These are phyloP conservation scores for Trematocara unimaculatum DNA, from an alignment of 2,113 vertebrate genomes.

Conservation along the genomic window DNA sequence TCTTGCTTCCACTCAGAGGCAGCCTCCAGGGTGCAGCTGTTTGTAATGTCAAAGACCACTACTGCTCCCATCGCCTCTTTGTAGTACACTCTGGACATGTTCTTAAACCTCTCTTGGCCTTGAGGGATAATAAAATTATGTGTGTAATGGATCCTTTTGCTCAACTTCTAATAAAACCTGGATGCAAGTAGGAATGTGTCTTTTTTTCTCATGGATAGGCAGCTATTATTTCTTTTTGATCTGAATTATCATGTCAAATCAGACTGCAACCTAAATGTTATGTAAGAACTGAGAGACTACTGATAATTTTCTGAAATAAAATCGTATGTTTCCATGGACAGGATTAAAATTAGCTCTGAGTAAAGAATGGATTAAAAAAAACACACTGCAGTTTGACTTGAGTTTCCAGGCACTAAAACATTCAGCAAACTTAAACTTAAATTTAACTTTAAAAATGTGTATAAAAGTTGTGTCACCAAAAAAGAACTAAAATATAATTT, in stretches of 20 bases:
- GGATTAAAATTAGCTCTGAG: neutral
- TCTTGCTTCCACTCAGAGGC: constrained; percentile 83
- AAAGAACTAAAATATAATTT: neutral
- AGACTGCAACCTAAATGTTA: neutral
- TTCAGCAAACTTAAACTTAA: neutral
- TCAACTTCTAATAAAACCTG: neutral
- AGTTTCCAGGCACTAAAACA: neutral
- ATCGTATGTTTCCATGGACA: neutral
- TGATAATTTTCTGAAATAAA: neutral
- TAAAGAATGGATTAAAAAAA: rapidly evolving
- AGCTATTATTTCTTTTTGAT: neutral
- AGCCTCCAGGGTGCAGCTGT: constrained; percentile 77
- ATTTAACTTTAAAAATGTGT: neutral
- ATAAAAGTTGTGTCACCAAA: neutral
- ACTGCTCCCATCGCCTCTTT: constrained; percentile 82
- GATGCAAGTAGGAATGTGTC: neutral
- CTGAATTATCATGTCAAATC: neutral
- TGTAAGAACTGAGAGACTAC: neutral
- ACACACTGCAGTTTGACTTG: neutral
- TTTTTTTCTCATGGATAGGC: neutral
- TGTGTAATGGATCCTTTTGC: neutral
- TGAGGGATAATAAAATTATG: neutral
- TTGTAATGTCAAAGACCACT: constrained; percentile 82
- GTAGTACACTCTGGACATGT: constrained; percentile 85
- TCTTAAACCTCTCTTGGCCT: constrained; percentile 83